A percentile compares a stretch with the other conserved stretches of the same genome.
Evolutionary conservation across 2,113 vertebrate genomes (phyloP).

Genomic region (Tamias sibiricus): DNA sequence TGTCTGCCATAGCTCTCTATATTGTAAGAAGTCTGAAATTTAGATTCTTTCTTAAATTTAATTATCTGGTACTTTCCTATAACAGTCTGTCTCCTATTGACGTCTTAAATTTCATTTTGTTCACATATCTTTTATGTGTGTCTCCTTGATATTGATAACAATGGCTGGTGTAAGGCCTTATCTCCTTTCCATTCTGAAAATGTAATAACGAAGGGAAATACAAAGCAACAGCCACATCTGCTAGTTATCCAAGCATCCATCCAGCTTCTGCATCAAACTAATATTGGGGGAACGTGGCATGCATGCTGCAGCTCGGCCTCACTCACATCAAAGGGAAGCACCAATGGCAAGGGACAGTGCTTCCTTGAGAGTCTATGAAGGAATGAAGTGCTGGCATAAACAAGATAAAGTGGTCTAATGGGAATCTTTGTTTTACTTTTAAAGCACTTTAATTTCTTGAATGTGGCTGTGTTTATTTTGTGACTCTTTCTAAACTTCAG

Average conservation of each 20-base stretch:
- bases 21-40: conserved; percentile 81
- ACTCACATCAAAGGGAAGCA: conserved; percentile 57
- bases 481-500: conserved; percentile 47
- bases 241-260: conserved; percentile 78
- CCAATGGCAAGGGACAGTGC: conserved; percentile 21
- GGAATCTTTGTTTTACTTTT: conserved; percentile 73
- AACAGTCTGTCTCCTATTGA: conserved; percentile 81
- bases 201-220: conserved; percentile 86
- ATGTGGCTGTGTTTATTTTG: conserved; percentile 37
- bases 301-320: background rate
- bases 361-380: background rate
- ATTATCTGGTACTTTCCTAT: conserved; percentile 86
- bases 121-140: conserved; percentile 81
- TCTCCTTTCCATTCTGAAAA: conserved; percentile 86
- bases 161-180: conserved; percentile 82
- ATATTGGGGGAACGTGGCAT: background rate
- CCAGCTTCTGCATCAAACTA: conserved; percentile 72
- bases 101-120: conserved; percentile 86
- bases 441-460: conserved; percentile 55
- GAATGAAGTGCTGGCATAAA: conserved; percentile 63
- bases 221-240: conserved; percentile 80
- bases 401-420: conserved; percentile 16
- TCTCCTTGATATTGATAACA: conserved; percentile 86
- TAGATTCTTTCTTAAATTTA: conserved; percentile 84
- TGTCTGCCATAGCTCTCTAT: conserved; percentile 82